A percentile compares a stretch with the other conserved stretches of the same genome.
These are phyloP conservation scores for Heteractis magnifica DNA, from an alignment of 92 coral and sea anemone genomes.

Conservation along the genomic window DNA sequence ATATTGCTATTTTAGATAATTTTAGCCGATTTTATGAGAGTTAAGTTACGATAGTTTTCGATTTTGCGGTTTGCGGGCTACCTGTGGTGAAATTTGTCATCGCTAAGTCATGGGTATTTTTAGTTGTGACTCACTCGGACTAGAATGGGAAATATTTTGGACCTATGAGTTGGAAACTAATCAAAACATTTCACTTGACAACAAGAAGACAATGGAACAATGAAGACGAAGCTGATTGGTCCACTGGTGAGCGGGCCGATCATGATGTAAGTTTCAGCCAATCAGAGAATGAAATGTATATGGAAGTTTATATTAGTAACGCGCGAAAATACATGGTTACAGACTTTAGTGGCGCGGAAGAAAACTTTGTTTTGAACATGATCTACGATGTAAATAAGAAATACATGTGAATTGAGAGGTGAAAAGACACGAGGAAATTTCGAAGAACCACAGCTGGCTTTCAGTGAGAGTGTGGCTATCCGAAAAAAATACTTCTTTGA, in stretches of 20 bases:
- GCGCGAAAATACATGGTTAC: slow-evolving; percentile 85
- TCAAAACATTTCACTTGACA: slow-evolving; percentile 49
- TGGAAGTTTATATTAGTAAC: slow-evolving; percentile 88
- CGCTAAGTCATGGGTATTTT: slow-evolving; percentile 29
- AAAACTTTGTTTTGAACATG: slow-evolving; percentile 21
- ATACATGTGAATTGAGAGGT: not conserved
- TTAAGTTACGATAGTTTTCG: not conserved
- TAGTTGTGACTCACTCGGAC: slow-evolving; percentile 37
- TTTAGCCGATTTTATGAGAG: not conserved
- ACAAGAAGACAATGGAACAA: slow-evolving; percentile 58
- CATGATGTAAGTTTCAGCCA: slow-evolving; percentile 71
- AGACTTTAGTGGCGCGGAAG: not conserved
- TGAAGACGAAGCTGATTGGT: slow-evolving; percentile 53
- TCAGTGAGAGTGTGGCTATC: not conserved
- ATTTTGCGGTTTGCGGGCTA: not conserved
- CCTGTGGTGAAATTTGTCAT: slow-evolving; percentile 29
- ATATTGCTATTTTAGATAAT: not conserved
- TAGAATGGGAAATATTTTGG: slow-evolving; percentile 41
- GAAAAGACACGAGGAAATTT: not conserved
- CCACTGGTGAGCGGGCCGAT: not conserved
- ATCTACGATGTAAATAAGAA: slow-evolving; percentile 8
- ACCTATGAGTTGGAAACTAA: slow-evolving; percentile 55
- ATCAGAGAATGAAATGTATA: slow-evolving; percentile 45
- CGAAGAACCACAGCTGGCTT: not conserved
- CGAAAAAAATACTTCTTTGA: not conserved